A percentile compares a stretch with the other conserved stretches of the same genome.
Evolutionary conservation across 64 coral and sea anemone genomes (phyloP).

Genomic region (Dendrophyllia cribrosa): DNA sequence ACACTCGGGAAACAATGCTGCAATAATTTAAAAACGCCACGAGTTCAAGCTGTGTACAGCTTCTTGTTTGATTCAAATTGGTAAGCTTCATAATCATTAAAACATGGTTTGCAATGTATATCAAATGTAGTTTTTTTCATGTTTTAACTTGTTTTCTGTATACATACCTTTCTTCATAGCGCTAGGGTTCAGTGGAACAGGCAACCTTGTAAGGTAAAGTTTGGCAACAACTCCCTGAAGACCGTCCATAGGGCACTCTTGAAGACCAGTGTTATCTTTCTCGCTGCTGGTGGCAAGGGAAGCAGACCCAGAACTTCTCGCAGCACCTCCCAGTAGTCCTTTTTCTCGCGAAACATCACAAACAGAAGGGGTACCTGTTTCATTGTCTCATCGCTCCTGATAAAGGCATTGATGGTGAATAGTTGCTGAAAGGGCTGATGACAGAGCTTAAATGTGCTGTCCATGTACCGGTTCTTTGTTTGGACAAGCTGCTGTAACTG

Average conservation of each 20-base stretch:
- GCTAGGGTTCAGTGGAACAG: too few relatives aligned
- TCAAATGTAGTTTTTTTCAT: too few relatives aligned
- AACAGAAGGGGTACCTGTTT: slow-evolving; percentile 18
- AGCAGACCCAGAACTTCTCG: not conserved
- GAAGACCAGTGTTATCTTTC: not conserved
- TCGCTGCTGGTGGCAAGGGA: slow-evolving; percentile 17
- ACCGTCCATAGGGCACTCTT: not conserved
- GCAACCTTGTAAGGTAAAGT: not conserved
- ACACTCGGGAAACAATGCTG: too few relatives aligned
- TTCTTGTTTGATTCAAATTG: too few relatives aligned
- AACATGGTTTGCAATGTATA: too few relatives aligned
- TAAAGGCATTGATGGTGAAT: slow-evolving; percentile 1
- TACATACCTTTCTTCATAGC: too few relatives aligned
- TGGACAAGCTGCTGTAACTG: not conserved
- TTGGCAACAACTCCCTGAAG: not conserved
- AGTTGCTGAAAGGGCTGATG: too few relatives aligned
- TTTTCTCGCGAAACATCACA: not conserved
- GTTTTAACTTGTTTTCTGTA: too few relatives aligned
- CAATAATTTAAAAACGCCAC: too few relatives aligned
- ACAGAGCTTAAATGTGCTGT: too few relatives aligned
- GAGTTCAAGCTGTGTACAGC: too few relatives aligned
- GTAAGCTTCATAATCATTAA: too few relatives aligned
- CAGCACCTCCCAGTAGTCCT: not conserved
- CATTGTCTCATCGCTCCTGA: not conserved
- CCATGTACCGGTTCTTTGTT: slow-evolving; percentile 20